Evolutionary conservation across 2,888 invertebrate genomes (phyloP), one percentile per base, ranked within the genome.

Genomic region (Oscheius sp.): DNA sequence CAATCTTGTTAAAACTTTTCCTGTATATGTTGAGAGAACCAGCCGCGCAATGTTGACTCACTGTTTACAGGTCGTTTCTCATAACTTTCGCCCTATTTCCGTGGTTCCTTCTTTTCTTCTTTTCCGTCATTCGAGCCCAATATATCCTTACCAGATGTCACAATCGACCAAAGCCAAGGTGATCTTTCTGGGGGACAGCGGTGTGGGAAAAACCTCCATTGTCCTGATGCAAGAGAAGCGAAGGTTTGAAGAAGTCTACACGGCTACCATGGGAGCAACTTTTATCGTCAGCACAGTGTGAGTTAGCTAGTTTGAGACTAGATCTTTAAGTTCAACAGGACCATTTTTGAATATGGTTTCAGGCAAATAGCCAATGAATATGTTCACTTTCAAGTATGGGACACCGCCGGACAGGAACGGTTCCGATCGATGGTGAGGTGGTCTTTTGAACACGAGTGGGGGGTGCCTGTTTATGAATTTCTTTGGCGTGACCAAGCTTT

Each of bases 131-230:
- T 42, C 42, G 7, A 42, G 7, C 4, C 0, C 0, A 42, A 3
- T 32, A 21, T 57, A 3, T 57, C 57, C 32, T 57, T 57, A 2
- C 7, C 11, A 13, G 63, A 63, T 63, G 68, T n/a, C 51, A 21
- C 33, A 13, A 51, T 58, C 50, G 48, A 57, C 68, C n/a, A 53
- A 55, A 13, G 68, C 68, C 9, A 75, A 75, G 55, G 59, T 68
- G 21, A 68, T 75, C 51, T 65, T 75, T 33, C 37, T 75, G 51
- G 75, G 75, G 1, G 72, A 72, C 37, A 37, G 57, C 32, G 84
- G 84, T 11, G 84, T 84, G 10, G 84, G 84, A 1, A 84, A 84
- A 72, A 84, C 84, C 21, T 71, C 71, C 2, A 85, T 84, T 47
- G 71, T 85, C 35, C 65, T 85, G 13, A 68, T 85, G 5, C 78